Evolutionary conservation across 2,113 vertebrate genomes (phyloP), one percentile per base, ranked within the genome.

Genomic region (Hystrix cristata): DNA sequence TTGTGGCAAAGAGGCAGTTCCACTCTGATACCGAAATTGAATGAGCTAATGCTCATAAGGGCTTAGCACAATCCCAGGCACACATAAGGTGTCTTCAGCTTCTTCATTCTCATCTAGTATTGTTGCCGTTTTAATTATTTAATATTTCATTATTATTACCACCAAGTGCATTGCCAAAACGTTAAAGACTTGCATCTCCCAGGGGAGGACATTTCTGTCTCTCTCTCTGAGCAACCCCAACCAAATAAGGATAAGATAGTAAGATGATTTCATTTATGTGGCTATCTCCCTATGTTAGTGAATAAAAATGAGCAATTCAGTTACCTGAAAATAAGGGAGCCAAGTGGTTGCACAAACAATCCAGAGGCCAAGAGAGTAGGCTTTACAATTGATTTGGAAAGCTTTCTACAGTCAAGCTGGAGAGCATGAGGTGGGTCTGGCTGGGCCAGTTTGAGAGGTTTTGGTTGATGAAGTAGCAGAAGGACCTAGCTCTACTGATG

Each of bases 251-350:
- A 83, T 67, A 78, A 76, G 29, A 71, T 92, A 71, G 91, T 74
- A 90, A 93, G 87, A 85, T 57, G 83, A 90, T 93, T 93, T 87
- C 83, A 16, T 90, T 95, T 95, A 82, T 87, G 67, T 84, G 76
- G 91, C 6, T 81, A 84, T 80, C 15, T 18, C 64, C 72, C 29
- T 87, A 34, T 55, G 57, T 48, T 82, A 93, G 78, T 72, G 62
- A 86, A 80, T 93, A 38, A 91, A 97, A 87, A 55, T 48, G 78
- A 87, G 83, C 81, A 85, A 59, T 90, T 90, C 92, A 86, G 21
- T 96, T 74, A 78, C 81, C 76, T 67, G 51, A 55, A 65, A 93
- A 65, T 38, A 62, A 78, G 18, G 65, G 38, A 94, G 82, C 46
- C 46, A 53, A 53, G 79, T 59, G 55, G 82, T 29, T 71, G 16